These are phyloP conservation scores for Pangasius krempfi DNA, from an alignment of 2,797 vertebrate species.

Conservation along the genomic window DNA sequence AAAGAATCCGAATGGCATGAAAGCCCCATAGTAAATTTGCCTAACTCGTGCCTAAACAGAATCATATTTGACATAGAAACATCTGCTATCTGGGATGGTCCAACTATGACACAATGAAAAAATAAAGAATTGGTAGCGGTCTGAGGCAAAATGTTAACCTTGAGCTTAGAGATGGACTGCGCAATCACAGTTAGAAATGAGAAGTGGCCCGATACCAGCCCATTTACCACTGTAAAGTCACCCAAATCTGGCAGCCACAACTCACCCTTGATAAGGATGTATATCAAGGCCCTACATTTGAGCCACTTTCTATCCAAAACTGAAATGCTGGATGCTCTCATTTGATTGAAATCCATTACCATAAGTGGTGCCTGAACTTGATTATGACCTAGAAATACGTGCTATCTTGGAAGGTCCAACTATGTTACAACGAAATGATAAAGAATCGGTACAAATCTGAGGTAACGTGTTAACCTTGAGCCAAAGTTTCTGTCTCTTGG, in stretches of 20 bases:
- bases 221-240: background rate
- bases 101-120: background rate
- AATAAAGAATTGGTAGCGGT: background rate
- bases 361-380: background rate
- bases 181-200: background rate
- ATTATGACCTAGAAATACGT: background rate
- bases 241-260: no score
- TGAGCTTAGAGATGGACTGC: background rate
- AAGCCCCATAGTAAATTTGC: background rate
- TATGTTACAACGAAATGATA: background rate
- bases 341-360: background rate
- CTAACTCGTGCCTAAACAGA: background rate
- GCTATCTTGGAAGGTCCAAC: background rate
- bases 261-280: background rate
- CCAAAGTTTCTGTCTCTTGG: background rate
- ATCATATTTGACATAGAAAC: background rate
- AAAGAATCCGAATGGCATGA: background rate
- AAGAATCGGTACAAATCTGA: background rate
- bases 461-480: background rate
- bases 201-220: background rate
- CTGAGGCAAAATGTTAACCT: background rate
- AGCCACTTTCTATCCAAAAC: background rate
- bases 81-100: background rate
- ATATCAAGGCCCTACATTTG: no score
- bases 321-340: background rate